Evolutionary conservation across 2,888 invertebrate genomes (phyloP).

Genomic region (Amphipoea oculea): DNA sequence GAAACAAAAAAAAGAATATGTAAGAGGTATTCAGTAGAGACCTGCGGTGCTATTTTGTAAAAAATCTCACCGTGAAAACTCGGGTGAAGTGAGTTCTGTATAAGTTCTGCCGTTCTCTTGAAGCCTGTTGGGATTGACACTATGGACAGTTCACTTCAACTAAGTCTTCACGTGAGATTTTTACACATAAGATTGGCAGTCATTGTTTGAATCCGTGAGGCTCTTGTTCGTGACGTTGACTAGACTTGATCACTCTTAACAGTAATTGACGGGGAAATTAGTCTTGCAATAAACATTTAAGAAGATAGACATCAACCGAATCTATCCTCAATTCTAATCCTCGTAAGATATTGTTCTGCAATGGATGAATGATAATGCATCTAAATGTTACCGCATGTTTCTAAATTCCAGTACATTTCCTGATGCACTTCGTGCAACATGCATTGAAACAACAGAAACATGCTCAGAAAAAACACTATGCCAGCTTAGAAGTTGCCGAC

Average conservation of each 20-base stretch:
- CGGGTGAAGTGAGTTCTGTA: neutral
- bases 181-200: neutral
- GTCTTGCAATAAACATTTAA: neutral
- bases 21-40: neutral
- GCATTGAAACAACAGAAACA: slow-evolving; percentile 2
- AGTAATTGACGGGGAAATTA: neutral
- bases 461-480: neutral
- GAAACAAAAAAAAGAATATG: slow-evolving; percentile 59
- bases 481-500: neutral
- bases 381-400: slow-evolving; percentile 15
- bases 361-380: neutral
- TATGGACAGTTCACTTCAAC: too few relatives aligned
- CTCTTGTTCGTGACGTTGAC: neutral
- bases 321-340: neutral
- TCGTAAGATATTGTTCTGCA: neutral
- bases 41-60: neutral
- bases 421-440: slow-evolving; percentile 25
- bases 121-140: neutral
- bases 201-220: neutral
- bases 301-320: neutral
- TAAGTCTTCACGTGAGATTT: neutral
- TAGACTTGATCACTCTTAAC: neutral
- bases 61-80: neutral
- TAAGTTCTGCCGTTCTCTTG: neutral
- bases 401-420: slow-evolving; percentile 20